Percentiles rank a stretch among this genome's conserved stretches.
Conservation (phyloP, 1,140 invertebrate species). For the Drosophila paulistorum region DNA sequence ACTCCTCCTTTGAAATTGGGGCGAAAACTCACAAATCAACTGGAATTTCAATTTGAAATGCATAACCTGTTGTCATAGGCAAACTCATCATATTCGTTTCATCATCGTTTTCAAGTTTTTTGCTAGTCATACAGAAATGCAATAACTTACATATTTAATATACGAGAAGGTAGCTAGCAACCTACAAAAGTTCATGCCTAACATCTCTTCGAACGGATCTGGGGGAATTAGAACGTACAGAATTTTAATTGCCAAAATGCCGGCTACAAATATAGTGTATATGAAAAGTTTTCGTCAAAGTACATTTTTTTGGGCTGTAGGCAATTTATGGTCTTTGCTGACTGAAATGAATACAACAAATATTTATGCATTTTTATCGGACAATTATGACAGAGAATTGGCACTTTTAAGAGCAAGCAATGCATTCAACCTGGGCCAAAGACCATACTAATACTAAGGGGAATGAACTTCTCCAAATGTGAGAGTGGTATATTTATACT, state of each 20-base stretch:
- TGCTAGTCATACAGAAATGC: too few relatives aligned
- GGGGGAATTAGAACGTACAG: too few relatives aligned
- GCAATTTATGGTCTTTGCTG: neutral
- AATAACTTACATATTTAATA: too few relatives aligned
- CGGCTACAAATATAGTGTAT: neutral
- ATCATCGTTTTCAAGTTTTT: neutral
- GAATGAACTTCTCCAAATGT: neutral
- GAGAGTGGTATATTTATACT: neutral
- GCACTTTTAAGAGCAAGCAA: slow-evolving; percentile 3
- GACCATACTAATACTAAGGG: neutral
- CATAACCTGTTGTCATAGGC: neutral
- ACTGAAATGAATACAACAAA: neutral
- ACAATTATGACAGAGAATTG: slow-evolving; percentile 1
- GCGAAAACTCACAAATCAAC: neutral
- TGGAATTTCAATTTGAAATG: neutral
- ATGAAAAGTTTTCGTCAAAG: neutral
- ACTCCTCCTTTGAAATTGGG: too few relatives aligned
- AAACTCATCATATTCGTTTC: neutral
- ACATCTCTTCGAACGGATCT: too few relatives aligned
- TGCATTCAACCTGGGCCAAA: neutral
- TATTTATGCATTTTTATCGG: slow-evolving; percentile 8
- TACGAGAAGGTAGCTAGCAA: too few relatives aligned
- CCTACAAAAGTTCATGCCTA: too few relatives aligned
- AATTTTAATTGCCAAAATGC: too few relatives aligned
- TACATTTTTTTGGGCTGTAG: neutral